Conservation (phyloP, 2,113 vertebrate genomes). For the Motacilla tschutschensis region DNA sequence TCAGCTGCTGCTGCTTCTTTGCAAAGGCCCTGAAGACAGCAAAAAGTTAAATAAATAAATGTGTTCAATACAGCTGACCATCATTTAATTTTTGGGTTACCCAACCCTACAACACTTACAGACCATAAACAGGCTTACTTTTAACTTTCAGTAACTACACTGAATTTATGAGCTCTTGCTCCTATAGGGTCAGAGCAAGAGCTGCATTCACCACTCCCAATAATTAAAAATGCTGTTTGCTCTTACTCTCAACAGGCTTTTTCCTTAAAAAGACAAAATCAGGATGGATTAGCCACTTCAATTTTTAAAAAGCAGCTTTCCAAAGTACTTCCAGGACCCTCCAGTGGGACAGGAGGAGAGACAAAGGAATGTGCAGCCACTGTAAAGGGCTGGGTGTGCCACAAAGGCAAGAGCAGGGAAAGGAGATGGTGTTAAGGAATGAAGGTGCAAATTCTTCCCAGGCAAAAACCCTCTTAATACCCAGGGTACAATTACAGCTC, state of each 20-base stretch:
- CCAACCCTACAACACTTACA: not conserved
- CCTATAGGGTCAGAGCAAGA: not conserved
- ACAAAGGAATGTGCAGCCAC: not conserved
- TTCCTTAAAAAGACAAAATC: not conserved
- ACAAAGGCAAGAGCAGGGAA: not conserved
- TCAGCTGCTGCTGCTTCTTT: constrained; percentile 96
- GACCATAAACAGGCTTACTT: not conserved
- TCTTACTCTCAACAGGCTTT: not conserved
- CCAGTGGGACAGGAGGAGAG: not conserved
- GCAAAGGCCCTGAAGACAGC: constrained; percentile 84
- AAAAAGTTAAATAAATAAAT: not conserved
- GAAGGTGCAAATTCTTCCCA: not conserved
- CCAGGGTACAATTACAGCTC: not conserved
- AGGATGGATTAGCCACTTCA: not conserved
- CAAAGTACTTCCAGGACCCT: not conserved
- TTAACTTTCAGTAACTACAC: not conserved
- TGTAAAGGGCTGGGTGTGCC: not conserved
- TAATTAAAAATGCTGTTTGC: not conserved
- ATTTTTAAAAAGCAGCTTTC: not conserved
- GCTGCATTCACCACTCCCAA: not conserved
- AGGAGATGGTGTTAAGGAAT: not conserved
- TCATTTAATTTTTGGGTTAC: not conserved
- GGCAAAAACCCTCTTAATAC: not conserved
- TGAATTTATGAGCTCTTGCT: not conserved
- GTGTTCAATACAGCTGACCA: not conserved